Evolutionary conservation across 2,797 vertebrate genomes (phyloP), one percentile per base, ranked within the genome.

Genomic region (Acanthurus leucopareius): DNA sequence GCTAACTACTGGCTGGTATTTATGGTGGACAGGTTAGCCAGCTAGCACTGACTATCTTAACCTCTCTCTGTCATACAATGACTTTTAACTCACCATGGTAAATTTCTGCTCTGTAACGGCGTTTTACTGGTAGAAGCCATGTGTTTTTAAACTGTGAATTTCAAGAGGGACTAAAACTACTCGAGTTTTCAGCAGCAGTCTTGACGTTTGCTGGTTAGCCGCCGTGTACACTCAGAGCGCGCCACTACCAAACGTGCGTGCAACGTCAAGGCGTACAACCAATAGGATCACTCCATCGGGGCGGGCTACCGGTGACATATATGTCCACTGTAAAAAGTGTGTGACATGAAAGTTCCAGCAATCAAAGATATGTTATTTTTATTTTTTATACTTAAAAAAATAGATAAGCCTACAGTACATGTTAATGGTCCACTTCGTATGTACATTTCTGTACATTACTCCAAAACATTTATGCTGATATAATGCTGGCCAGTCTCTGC

Each of bases 31-130:
- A 13, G 10, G 20, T 69, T 56, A 80, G 82, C 75, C 45, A 10
- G 54, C 32, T 69, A 75, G 60, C 66, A 25, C 5, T 28, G 25
- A 20, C 15, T 10, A 38, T 28, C 6, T 25, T 0, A 60, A 56
- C 20, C 5, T 32, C 3, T 28, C 5, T 20, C 28, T 4, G 13
- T 42, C 10, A 45, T 73, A 59, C 2, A 44, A 4, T 2, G 1
- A 17, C 42, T 47, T 42, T 59, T 1, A n/a, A 84, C 94, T 94
- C 95, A 98, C 97, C 97, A 99, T 6, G 97, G 97, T 25, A 98
- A 86, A 74, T 97, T 98, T 69, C 92, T 95, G 67, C 82, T 59
- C 61, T 92, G 94, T 63, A 72, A 4, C 3, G 82, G 82, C 0
- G 74, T 62, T 79, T 86, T 94, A 35, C 72, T 85, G 13, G 90